Evolutionary conservation across 2,888 invertebrate genomes (phyloP).

Genomic region (Scaptodrosophila latifasciaeformis): DNA sequence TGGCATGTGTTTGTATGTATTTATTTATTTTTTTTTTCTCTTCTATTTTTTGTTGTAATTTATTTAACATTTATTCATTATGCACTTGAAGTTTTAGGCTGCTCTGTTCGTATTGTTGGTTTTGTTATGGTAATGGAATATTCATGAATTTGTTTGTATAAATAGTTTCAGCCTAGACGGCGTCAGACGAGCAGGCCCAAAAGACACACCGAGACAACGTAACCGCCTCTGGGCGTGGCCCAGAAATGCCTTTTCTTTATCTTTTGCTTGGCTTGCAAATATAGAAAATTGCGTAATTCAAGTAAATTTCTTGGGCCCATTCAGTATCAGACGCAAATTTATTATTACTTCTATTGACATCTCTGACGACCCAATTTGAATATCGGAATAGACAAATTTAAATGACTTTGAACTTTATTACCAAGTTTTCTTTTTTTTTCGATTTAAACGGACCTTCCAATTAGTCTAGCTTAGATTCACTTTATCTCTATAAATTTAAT

Average conservation of each 20-base stretch:
- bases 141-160: constrained; percentile 44
- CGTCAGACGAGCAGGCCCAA: too few species aligned
- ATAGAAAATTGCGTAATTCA: constrained; percentile 1
- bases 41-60: constrained; percentile 28
- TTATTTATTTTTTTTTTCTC: constrained; percentile 12
- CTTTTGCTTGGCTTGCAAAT: neutral
- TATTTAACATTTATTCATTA: constrained; percentile 63
- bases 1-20: too few species aligned
- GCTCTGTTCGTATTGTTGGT: constrained; percentile 9
- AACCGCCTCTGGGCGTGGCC: constrained; percentile 15
- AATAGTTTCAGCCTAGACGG: constrained; percentile 14
- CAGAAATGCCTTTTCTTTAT: too few species aligned
- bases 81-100: constrained; percentile 40
- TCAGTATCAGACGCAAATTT: too few species aligned
- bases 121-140: constrained; percentile 51
- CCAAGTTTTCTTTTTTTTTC: neutral
- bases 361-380: too few species aligned
- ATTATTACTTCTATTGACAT: too few species aligned
- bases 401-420: too few species aligned
- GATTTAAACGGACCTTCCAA: neutral
- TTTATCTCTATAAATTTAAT: constrained; percentile 8
- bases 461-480: too few species aligned
- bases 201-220: too few species aligned
- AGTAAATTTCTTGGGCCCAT: too few species aligned
- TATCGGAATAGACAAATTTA: too few species aligned